These are phyloP conservation scores for Andrena fulva DNA, from an alignment of 2,888 invertebrate species.

Conservation along the genomic window DNA sequence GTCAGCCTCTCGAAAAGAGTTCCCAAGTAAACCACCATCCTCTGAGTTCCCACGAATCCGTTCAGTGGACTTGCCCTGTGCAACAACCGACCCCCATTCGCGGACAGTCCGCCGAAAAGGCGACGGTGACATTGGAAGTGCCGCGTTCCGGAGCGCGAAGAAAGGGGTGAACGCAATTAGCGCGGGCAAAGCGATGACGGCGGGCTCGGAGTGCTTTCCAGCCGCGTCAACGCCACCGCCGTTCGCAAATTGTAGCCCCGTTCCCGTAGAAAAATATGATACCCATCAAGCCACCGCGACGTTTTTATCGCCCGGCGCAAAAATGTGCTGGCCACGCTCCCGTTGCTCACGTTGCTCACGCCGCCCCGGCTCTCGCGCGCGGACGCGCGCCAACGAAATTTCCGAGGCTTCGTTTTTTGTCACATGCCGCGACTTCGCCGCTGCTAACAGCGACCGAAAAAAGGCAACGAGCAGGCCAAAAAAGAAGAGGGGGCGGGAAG, in stretches of 20 bases:
- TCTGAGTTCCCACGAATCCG: no score
- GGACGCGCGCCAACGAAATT: constrained; percentile 60
- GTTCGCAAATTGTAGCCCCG: constrained; percentile 53
- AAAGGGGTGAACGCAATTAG: constrained; percentile 53
- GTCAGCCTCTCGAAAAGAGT: background rate
- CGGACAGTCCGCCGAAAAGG: no score
- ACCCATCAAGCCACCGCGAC: constrained; percentile 68
- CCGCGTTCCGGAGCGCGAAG: background rate
- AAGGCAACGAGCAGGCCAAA: constrained; percentile 56
- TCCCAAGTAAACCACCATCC: background rate
- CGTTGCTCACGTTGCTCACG: constrained; percentile 10
- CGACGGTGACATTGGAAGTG: background rate
- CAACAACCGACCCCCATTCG: no score
- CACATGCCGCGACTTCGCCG: constrained; percentile 63
- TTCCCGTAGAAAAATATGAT: constrained; percentile 65
- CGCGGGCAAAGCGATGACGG: constrained; percentile 47
- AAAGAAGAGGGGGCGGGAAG: constrained; percentile 80
- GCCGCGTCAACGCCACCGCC: constrained; percentile 53
- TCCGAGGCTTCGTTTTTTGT: constrained; percentile 69
- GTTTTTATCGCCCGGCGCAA: constrained; percentile 69
- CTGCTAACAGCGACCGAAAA: constrained; percentile 66
- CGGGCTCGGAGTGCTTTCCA: constrained; percentile 33
- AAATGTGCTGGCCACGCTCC: constrained; percentile 55
- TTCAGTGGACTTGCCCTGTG: no score
- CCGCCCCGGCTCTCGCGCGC: background rate